phyloP scores from a whole-genome alignment of 2,113 vertebrate species.

The Bungarus multicinctus region DNA sequence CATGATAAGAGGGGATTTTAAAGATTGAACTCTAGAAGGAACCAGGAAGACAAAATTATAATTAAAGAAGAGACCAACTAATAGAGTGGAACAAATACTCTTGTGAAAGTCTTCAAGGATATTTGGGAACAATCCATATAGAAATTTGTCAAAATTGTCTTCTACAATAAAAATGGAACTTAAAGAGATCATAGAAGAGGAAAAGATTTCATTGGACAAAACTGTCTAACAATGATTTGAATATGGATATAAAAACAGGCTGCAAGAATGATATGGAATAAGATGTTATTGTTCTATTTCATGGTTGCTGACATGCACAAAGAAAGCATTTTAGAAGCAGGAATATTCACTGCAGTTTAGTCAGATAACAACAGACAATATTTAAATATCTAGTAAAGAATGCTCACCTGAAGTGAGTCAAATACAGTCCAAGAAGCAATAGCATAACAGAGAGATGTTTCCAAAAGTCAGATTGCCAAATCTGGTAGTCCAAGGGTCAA shows the following conservation, averaged over 20 bases:
- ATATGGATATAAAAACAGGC: neutral
- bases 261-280: neutral
- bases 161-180: neutral
- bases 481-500: neutral
- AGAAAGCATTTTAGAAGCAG: neutral
- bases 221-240: neutral
- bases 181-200: neutral
- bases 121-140: neutral
- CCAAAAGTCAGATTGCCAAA: neutral
- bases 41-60: neutral
- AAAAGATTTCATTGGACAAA: neutral
- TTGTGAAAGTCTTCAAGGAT: neutral
- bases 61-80: neutral
- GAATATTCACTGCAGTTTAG: neutral
- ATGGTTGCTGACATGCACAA: neutral
- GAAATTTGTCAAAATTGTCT: neutral
- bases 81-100: neutral
- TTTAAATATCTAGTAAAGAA: neutral
- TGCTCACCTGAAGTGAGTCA: neutral
- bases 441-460: neutral
- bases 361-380: neutral
- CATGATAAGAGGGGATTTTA: neutral
- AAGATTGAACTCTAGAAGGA: neutral
- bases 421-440: neutral
- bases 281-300: neutral